Evolutionary conservation across 2,113 vertebrate genomes (phyloP).

Genomic region (Mobula birostris): DNA sequence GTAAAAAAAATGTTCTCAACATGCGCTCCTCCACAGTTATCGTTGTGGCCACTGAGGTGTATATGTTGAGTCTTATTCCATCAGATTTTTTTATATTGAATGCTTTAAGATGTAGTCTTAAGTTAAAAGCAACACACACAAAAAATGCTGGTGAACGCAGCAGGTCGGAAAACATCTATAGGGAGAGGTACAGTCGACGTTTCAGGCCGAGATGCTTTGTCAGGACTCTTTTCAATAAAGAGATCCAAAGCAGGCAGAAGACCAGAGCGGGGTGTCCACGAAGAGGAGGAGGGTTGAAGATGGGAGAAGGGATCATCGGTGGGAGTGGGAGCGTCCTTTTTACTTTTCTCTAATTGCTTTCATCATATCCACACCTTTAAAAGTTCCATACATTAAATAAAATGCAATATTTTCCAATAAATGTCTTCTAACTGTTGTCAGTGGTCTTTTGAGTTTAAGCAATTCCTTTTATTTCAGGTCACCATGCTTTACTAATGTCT

Average conservation of each 20-base stretch:
- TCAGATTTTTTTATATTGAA: neutral
- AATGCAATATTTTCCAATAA: neutral
- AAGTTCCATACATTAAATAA: neutral
- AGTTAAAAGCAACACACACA: neutral
- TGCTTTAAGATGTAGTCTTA: neutral
- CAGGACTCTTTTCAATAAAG: too few relatives aligned
- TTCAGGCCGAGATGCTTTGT: too few relatives aligned
- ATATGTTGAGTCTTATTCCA: neutral
- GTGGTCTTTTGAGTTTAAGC: neutral
- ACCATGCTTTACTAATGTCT: neutral
- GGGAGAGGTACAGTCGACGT: too few relatives aligned
- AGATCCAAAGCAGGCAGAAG: too few relatives aligned
- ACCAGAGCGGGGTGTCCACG: too few relatives aligned
- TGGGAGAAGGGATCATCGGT: too few relatives aligned
- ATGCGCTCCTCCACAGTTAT: too few relatives aligned
- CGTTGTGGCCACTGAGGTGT: too few relatives aligned
- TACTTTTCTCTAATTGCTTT: neutral
- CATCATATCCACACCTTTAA: neutral
- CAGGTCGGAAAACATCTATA: too few relatives aligned
- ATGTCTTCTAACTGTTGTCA: neutral
- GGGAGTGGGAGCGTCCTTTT: neutral
- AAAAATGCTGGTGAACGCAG: too few relatives aligned
- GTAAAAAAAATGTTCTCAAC: too few relatives aligned
- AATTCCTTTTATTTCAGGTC: neutral
- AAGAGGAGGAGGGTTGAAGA: too few relatives aligned